Evolutionary conservation across 2,888 invertebrate species (phyloP).

Genomic region (Agrotis clavis): DNA sequence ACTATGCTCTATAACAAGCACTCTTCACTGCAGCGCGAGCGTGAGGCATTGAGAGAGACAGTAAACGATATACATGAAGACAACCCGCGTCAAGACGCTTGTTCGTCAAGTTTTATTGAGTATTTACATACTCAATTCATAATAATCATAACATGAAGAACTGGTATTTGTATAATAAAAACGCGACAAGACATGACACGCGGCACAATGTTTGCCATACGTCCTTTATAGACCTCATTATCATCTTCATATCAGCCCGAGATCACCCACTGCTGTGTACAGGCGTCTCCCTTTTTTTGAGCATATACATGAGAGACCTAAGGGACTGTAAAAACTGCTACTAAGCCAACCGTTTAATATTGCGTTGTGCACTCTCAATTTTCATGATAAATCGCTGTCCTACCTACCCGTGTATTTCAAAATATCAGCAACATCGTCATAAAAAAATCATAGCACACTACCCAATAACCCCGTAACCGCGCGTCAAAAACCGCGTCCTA

Average conservation of each 20-base stretch:
- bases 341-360: neutral
- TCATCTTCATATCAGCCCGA: too few relatives aligned
- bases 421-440: too few relatives aligned
- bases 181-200: neutral
- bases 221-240: too few relatives aligned
- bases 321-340: neutral
- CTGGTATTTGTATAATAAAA: neutral
- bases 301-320: neutral
- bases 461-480: neutral
- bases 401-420: too few relatives aligned
- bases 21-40: too few relatives aligned
- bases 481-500: neutral
- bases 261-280: too few relatives aligned
- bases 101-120: neutral
- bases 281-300: too few relatives aligned
- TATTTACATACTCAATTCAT: too few relatives aligned
- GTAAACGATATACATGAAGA: constrained; percentile 5
- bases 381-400: too few relatives aligned
- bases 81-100: neutral
- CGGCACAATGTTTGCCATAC: neutral
- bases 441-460: too few relatives aligned
- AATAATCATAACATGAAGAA: neutral
- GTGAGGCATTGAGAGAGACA: too few relatives aligned
- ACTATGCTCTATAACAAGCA: too few relatives aligned
- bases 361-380: neutral